phyloP scores from a whole-genome alignment of 2,888 invertebrate species.

The Euproctis similis region DNA sequence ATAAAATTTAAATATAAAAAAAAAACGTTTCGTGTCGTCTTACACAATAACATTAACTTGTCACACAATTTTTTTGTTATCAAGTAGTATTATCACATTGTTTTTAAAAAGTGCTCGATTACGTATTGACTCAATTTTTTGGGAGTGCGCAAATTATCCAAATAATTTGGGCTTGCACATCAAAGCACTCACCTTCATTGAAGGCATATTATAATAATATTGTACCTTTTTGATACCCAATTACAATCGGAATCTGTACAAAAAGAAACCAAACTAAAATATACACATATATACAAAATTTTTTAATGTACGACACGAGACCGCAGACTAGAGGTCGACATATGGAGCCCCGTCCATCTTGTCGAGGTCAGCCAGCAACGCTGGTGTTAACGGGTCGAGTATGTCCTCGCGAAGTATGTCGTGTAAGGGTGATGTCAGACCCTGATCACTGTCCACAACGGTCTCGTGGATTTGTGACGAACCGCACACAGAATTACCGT shows the following conservation, averaged over 20 bases:
- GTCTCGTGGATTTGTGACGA: slow-evolving; percentile 37
- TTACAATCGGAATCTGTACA: slow-evolving; percentile 54
- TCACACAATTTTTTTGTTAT: too few species aligned
- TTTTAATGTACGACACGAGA: slow-evolving; percentile 23
- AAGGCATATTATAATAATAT: slow-evolving; percentile 63
- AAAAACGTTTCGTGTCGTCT: slow-evolving; percentile 24
- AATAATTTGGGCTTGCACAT: slow-evolving; percentile 41
- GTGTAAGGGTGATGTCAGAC: slow-evolving; percentile 51
- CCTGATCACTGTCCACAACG: slow-evolving; percentile 45
- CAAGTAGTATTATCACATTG: slow-evolving; percentile 45
- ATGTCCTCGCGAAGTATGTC: slow-evolving; percentile 65
- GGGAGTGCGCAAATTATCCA: slow-evolving; percentile 58
- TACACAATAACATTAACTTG: slow-evolving; percentile 38
- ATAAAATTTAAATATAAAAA: slow-evolving; percentile 17
- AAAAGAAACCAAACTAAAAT: slow-evolving; percentile 44
- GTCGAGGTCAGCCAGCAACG: slow-evolving; percentile 63
- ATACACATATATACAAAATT: slow-evolving; percentile 46
- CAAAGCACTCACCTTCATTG: slow-evolving; percentile 60
- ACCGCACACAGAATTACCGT: slow-evolving; percentile 74
- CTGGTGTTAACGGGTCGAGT: slow-evolving; percentile 54
- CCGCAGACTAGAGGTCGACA: slow-evolving; percentile 65
- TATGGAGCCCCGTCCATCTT: slow-evolving; percentile 62
- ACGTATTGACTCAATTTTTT: slow-evolving; percentile 60
- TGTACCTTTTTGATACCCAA: slow-evolving; percentile 62
- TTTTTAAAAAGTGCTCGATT: slow-evolving; percentile 40